Base-by-base conservation (phyloP, 2,113 vertebrate genomes). In the Saiga tatarica region DNA sequence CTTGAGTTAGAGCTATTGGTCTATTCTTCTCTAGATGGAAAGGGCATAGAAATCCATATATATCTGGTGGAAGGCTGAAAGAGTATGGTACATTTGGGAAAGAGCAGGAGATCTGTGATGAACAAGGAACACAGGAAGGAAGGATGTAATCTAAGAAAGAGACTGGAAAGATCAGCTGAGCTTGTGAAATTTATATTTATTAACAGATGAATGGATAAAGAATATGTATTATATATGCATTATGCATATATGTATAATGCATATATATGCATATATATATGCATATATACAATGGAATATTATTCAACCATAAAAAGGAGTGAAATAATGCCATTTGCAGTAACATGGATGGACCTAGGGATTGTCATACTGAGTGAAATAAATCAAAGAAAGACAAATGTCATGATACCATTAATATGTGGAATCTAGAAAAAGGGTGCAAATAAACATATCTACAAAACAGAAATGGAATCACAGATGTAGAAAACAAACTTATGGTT, bases 21-120 rank as follows among this genome's bases (percentile, higher is more conserved):
- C 1, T 16, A 2, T 23, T 15, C 85, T 45, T 85, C 25, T 39
- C 2, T 67, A 50, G 28, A 39, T 42, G 9, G 30, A 28, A 91
- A 89, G 28, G 42, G 2, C 26, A 23, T 3, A 23, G 15, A 2
- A 55, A 53, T 17, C 9, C 2, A 5, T 13, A 10, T 1, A 13
- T 1, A 23, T 7, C 9, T 39, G 45, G 7, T 16, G 7, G 14
- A 28, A 55, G 19, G 7, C 26, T 64, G 30, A 42, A 74, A 50
- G 36, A 47, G 33, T 36, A 10, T 0, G 2, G 6, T 10, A 3
- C 60, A 25, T 82, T 47, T 82, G 12, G 19, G 45, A 84, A 71
- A 59, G 33, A 84, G 57, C 3, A 53, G n/a, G 71, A 4, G 45
- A 14, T 25, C 79, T 53, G 4, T n/a, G 15, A 53, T 89, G 12